Evolutionary conservation across 2,113 vertebrate species (phyloP).

Genomic region (Apistogramma diplotaenia): DNA sequence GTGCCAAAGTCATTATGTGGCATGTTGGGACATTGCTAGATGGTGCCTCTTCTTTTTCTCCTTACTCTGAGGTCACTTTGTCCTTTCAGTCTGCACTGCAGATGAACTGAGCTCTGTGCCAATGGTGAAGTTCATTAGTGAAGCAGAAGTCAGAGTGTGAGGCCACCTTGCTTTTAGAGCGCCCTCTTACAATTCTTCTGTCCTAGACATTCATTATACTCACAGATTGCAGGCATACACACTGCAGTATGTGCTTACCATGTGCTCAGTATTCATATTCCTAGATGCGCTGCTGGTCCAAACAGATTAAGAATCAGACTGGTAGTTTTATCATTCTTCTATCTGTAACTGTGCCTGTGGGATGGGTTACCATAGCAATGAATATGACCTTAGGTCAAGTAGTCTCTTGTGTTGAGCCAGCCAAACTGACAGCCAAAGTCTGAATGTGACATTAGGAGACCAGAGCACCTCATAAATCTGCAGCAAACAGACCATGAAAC

Average conservation of each 20-base stretch:
- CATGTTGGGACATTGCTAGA: slow-evolving; percentile 34
- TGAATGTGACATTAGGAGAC: slow-evolving; percentile 60
- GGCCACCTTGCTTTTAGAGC: slow-evolving; percentile 55
- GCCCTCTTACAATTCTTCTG: slow-evolving; percentile 31
- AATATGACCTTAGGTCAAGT: slow-evolving; percentile 69
- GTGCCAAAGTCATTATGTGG: slow-evolving; percentile 53
- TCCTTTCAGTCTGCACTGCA: slow-evolving; percentile 52
- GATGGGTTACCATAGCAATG: slow-evolving; percentile 64
- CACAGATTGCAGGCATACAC: slow-evolving; percentile 27
- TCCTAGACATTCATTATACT: slow-evolving; percentile 41
- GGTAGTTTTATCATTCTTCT: slow-evolving; percentile 56
- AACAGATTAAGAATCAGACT: slow-evolving; percentile 43
- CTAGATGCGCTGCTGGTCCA: slow-evolving; percentile 7
- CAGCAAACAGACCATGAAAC: slow-evolving; percentile 56
- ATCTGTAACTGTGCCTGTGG: slow-evolving; percentile 39
- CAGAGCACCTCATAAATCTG: slow-evolving; percentile 54
- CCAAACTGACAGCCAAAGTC: slow-evolving; percentile 57
- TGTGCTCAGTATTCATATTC: slow-evolving; percentile 14
- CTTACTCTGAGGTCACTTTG: slow-evolving; percentile 55
- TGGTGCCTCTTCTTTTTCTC: slow-evolving; percentile 38
- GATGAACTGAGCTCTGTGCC: slow-evolving; percentile 56
- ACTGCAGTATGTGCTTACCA: slow-evolving; percentile 6
- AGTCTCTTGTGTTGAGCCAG: slow-evolving; percentile 53
- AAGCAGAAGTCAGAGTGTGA: slow-evolving; percentile 57
- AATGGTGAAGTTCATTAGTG: slow-evolving; percentile 56